Percentiles rank a stretch among this genome's conserved stretches.
Conservation (phyloP, 2,797 vertebrate genomes). For the Peromyscus nudipes region DNA sequence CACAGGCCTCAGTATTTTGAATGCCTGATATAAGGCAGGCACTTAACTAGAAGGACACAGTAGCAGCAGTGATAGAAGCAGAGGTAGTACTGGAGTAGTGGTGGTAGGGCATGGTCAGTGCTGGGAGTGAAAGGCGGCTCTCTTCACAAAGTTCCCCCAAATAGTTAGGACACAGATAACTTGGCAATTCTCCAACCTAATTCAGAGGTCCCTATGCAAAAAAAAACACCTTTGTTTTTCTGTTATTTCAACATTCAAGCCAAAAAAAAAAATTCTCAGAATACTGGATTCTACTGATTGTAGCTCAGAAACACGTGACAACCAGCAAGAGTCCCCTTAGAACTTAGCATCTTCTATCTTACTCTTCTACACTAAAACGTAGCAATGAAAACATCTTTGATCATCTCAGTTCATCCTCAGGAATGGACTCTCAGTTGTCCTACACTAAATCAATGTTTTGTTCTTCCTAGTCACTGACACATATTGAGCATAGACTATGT, state of each 20-base stretch:
- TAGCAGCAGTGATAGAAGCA: background rate
- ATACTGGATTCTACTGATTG: slow-evolving; percentile 6
- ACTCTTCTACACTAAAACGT: background rate
- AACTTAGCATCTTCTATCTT: background rate
- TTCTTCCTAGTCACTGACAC: slow-evolving; percentile 29
- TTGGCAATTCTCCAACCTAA: slow-evolving; percentile 38
- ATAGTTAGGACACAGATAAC: slow-evolving; percentile 51
- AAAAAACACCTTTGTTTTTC: background rate
- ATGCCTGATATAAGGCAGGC: background rate
- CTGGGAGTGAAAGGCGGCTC: background rate
- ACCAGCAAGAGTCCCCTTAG: slow-evolving; percentile 19
- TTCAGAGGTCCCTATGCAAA: background rate
- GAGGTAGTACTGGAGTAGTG: background rate
- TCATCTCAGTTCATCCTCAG: slow-evolving; percentile 2
- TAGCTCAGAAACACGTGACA: slow-evolving; percentile 44
- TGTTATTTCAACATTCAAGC: slow-evolving; percentile 26
- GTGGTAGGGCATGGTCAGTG: background rate
- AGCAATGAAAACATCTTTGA: slow-evolving; percentile 37
- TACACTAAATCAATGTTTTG: background rate
- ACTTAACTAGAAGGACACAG: background rate
- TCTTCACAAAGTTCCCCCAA: slow-evolving; percentile 38
- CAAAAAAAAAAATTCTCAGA: background rate
- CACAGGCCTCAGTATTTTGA: slow-evolving; percentile 18
- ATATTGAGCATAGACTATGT: background rate
- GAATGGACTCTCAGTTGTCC: background rate